Percentiles rank a stretch among this genome's conserved stretches.
phyloP scores from a whole-genome alignment of 2,113 vertebrate genomes.

The Solea solea region DNA sequence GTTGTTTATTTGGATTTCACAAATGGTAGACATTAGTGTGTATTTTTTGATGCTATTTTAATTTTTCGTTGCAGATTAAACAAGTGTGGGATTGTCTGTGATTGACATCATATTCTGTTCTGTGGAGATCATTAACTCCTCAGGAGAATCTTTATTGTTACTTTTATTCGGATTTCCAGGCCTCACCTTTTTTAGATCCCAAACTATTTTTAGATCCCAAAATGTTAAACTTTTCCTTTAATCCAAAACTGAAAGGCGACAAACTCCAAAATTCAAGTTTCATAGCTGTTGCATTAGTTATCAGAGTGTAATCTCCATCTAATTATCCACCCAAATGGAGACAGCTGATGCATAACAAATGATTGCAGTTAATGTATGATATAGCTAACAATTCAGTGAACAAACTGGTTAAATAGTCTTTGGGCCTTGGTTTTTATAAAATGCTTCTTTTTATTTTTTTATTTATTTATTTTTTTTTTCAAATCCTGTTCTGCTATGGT shows the following conservation, averaged over 20 bases:
- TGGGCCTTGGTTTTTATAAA: constrained; percentile 10
- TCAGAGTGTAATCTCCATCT: background rate
- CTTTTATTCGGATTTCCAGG: no score
- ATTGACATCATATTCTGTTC: no score
- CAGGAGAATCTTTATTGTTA: no score
- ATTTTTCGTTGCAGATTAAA: background rate
- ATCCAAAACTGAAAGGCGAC: background rate
- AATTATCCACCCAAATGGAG: constrained; percentile 9
- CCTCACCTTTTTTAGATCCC: no score
- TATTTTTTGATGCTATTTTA: background rate
- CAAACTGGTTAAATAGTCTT: background rate
- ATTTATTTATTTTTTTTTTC: constrained; percentile 6
- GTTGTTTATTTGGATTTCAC: no score
- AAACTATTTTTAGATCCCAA: no score
- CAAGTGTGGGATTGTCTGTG: background rate
- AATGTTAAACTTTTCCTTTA: background rate
- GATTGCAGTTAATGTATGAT: constrained; percentile 16
- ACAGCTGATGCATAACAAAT: constrained; percentile 11
- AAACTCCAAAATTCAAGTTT: background rate
- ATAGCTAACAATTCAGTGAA: background rate
- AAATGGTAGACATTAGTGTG: no score
- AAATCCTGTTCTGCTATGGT: constrained; percentile 5
- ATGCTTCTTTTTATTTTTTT: background rate
- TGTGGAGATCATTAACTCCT: no score
- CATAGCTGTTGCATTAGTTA: no score